Evolutionary conservation across 2,113 vertebrate species (phyloP), one percentile per base, ranked within the genome.

Genomic region (Enhydra lutris): DNA sequence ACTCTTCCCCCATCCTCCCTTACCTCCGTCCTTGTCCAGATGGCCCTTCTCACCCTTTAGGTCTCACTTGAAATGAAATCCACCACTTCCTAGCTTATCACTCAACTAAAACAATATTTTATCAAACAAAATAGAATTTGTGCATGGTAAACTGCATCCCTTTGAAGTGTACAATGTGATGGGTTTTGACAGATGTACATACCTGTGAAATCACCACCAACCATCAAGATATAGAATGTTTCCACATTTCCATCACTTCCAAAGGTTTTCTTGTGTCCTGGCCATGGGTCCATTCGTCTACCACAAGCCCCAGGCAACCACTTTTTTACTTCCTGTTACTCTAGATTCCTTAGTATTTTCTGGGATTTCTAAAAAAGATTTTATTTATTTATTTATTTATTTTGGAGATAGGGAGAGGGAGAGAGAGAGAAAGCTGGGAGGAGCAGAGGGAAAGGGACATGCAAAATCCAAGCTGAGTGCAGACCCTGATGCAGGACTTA

Each of bases 1-100:
- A 23, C 55, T 15, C 6, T 6, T n/a, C 47, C 65, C 18, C 10
- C 1, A 0, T 1, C 74, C n/a, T 17, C 29, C 13, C 18, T 55
- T 23, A 4, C 31, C 18, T 45, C 26, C 7, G 1, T 45, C 15
- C 11, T 29, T 17, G n/a, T n/a, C 3, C 2, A 36, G n/a, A 55
- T 45, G 36, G 80, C 11, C 57, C 69, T 67, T 61, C 67, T 73
- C 55, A 20, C 26, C 79, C n/a, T 39, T 42, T 52, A 52, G 47
- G 29, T 65, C 15, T 52, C 36, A 17, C 45, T 21, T 63, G 45
- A 65, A 65, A 76, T 20, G 87, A 84, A 84, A 47, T 24, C 45
- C 12, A 6, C 31, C 6, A 11, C 11, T 65, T 76, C 29, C 76
- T 26, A 78, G 23, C 80, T 76, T 8, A 24, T 29, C 29, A 42